Percentiles rank a stretch among this genome's conserved stretches.
These are phyloP conservation scores for Neodiprion pinetum DNA, from an alignment of 1,140 invertebrate species.

Conservation along the genomic window DNA sequence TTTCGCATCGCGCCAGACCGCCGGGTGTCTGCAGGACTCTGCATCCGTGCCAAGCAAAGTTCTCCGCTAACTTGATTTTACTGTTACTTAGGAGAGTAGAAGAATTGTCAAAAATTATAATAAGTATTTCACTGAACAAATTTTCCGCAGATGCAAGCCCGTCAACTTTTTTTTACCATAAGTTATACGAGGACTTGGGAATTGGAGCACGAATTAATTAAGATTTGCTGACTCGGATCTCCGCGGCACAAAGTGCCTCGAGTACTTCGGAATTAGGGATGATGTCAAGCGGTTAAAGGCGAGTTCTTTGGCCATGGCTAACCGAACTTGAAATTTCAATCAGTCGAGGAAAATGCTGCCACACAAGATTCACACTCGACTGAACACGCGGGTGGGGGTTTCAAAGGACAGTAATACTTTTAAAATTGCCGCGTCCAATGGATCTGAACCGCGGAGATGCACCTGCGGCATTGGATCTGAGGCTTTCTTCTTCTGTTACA, in stretches of 20 bases:
- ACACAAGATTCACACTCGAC: not conserved
- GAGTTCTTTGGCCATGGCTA: not conserved
- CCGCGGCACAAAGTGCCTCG: not conserved
- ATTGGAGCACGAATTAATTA: not conserved
- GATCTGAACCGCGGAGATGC: constrained; percentile 1
- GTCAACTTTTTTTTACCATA: no score
- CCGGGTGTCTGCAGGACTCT: not conserved
- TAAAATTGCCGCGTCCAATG: not conserved
- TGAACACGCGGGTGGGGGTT: not conserved
- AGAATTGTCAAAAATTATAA: no score
- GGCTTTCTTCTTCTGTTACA: not conserved
- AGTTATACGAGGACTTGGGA: no score
- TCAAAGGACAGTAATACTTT: not conserved
- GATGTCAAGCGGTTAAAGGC: not conserved
- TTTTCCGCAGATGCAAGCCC: no score
- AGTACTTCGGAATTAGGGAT: not conserved
- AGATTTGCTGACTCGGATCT: not conserved
- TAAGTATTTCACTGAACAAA: no score
- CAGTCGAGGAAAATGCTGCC: not conserved
- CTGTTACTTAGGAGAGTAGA: not conserved
- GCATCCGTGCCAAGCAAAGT: not conserved
- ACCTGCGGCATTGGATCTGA: not conserved
- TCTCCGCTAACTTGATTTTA: not conserved
- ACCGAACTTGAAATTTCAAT: not conserved
- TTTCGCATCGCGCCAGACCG: constrained; percentile 2